A percentile compares a stretch with the other conserved stretches of the same genome.
Evolutionary conservation across 2,113 vertebrate species (phyloP).

Genomic region (Podarcis muralis): DNA sequence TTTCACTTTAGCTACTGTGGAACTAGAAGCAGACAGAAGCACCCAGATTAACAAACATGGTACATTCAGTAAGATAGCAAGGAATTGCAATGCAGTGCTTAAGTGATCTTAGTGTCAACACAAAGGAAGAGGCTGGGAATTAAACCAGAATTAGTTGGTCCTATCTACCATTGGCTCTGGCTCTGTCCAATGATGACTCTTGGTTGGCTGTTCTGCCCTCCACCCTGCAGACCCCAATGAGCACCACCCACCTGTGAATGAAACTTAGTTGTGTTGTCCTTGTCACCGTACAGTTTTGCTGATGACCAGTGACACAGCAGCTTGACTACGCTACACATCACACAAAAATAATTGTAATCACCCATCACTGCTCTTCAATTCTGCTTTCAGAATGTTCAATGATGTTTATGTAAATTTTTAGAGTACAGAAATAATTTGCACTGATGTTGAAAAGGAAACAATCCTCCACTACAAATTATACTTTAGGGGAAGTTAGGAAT

Average conservation of each 20-base stretch:
- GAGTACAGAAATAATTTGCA: neutral
- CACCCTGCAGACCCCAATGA: too few relatives aligned
- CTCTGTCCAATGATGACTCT: too few relatives aligned
- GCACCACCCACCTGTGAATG: neutral
- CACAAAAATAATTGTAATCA: neutral
- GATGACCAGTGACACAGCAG: constrained; percentile 23
- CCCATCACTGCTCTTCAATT: neutral
- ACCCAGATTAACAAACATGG: neutral
- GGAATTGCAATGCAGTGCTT: too few relatives aligned
- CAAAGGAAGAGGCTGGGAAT: too few relatives aligned
- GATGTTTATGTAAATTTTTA: neutral
- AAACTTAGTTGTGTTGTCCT: constrained; percentile 1
- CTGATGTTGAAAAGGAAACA: neutral
- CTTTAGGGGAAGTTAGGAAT: neutral
- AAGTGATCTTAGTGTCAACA: too few relatives aligned
- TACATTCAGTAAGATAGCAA: too few relatives aligned
- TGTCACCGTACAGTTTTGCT: constrained; percentile 38
- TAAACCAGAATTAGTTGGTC: too few relatives aligned
- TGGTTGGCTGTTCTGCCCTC: too few relatives aligned
- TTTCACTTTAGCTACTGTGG: neutral
- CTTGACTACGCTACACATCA: neutral
- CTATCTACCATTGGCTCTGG: too few relatives aligned
- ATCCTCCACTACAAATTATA: neutral
- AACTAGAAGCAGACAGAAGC: too few relatives aligned
- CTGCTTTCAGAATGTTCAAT: neutral